Conservation (phyloP, 2,888 invertebrate species). For the Tryphoninae sp. region DNA sequence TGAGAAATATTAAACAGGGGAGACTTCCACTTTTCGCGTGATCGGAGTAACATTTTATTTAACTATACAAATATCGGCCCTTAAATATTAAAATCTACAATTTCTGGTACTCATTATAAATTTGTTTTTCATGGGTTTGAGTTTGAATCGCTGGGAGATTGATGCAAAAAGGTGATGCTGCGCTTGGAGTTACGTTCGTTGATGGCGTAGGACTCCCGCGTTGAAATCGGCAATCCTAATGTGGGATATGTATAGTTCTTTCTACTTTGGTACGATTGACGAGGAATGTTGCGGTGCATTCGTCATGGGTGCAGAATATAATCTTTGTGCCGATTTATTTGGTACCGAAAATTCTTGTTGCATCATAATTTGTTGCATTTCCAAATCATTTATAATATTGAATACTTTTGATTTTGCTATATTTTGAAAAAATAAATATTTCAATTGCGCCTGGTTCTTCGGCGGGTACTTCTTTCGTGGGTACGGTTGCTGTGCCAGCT, state of each 20-base stretch:
- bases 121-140: not conserved
- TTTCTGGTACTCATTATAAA: not conserved
- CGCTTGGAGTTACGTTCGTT: not conserved
- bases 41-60: too few relatives aligned
- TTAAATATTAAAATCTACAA: not conserved
- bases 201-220: slow-evolving; percentile 17
- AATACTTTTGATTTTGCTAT: slow-evolving; percentile 56
- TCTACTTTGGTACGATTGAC: too few relatives aligned
- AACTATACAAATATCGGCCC: too few relatives aligned
- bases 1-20: too few relatives aligned
- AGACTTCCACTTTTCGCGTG: too few relatives aligned
- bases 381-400: slow-evolving; percentile 36
- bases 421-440: slow-evolving; percentile 49
- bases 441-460: slow-evolving; percentile 27
- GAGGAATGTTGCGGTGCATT: too few relatives aligned
- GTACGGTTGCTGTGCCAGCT: too few relatives aligned
- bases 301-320: too few relatives aligned
- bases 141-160: not conserved
- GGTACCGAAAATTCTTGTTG: slow-evolving; percentile 36
- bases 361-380: slow-evolving; percentile 51
- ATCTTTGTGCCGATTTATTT: not conserved
- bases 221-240: not conserved
- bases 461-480: too few relatives aligned
- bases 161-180: too few relatives aligned
- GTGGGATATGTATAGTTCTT: too few relatives aligned